A percentile compares a stretch with the other conserved stretches of the same genome.
Conservation (phyloP, 2,113 vertebrate species). For the Chaetodon auriga region DNA sequence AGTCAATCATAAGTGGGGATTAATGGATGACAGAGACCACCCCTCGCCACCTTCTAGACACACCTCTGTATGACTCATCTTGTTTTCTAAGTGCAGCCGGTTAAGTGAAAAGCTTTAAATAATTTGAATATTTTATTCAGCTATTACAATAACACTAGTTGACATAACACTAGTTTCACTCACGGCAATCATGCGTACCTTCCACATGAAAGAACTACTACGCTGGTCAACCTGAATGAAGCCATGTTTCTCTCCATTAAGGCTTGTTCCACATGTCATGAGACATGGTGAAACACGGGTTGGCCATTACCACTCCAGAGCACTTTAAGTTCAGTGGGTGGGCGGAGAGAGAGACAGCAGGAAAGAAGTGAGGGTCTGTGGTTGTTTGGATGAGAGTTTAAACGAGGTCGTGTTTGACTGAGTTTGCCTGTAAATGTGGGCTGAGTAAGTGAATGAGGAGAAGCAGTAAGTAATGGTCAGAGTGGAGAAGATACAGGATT, state of each 20-base stretch:
- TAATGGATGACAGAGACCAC: not conserved
- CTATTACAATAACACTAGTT: not conserved
- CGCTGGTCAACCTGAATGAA: constrained; percentile 26
- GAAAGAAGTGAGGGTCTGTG: constrained; percentile 41
- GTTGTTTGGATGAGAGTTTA: constrained; percentile 41
- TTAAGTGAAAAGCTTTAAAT: not conserved
- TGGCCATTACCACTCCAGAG: constrained; percentile 58
- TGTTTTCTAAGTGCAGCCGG: not conserved
- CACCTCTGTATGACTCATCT: constrained; percentile 1
- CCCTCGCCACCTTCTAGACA: not conserved
- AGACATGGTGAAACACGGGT: constrained; percentile 47
- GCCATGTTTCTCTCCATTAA: constrained; percentile 40
- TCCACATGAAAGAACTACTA: not conserved
- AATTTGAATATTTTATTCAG: not conserved
- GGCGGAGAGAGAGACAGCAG: constrained; percentile 27
- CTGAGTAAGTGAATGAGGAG: constrained; percentile 43
- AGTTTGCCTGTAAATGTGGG: constrained; percentile 30
- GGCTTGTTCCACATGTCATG: constrained; percentile 47
- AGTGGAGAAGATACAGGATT: constrained; percentile 10
- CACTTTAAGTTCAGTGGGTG: constrained; percentile 51
- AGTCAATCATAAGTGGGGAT: constrained; percentile 6
- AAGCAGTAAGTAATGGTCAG: constrained; percentile 45
- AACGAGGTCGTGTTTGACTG: constrained; percentile 19
- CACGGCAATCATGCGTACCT: not conserved
- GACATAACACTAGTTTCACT: not conserved